A percentile compares a stretch with the other conserved stretches of the same genome.
Evolutionary conservation across 2,113 vertebrate genomes (phyloP).

Genomic region (Smithornis capensis): DNA sequence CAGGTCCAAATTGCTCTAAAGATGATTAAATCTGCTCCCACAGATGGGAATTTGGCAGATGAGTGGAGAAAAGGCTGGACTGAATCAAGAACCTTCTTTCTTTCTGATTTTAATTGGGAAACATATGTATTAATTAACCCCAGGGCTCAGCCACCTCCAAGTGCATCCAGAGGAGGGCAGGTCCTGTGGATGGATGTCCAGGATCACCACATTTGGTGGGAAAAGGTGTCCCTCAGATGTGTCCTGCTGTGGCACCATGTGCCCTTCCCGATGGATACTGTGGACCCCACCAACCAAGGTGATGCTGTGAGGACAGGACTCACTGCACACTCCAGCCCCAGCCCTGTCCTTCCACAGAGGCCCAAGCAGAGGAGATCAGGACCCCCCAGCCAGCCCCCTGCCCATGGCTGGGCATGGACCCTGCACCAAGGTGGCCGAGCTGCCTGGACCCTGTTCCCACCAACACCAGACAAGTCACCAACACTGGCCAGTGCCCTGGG

Average conservation of each 20-base stretch:
- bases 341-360: not conserved
- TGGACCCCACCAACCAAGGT: rapidly evolving
- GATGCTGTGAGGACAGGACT: rapidly evolving
- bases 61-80: not conserved
- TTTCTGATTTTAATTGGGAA: slow-evolving; percentile 48
- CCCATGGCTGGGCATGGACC: not conserved
- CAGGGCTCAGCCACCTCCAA: not conserved
- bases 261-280: rapidly evolving
- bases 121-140: slow-evolving; percentile 31
- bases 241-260: not conserved
- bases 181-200: not conserved
- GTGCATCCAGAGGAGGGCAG: not conserved
- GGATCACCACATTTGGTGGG: not conserved
- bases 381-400: not conserved
- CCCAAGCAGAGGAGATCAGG: not conserved
- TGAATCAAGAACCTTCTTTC: slow-evolving; percentile 14
- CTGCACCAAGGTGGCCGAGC: rapidly evolving
- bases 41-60: slow-evolving; percentile 25
- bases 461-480: not conserved
- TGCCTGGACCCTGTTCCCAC: not conserved
- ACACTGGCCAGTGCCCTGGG: not conserved
- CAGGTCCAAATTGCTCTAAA: not conserved
- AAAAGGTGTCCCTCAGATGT: not conserved
- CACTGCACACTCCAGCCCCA: not conserved
- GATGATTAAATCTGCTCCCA: slow-evolving; percentile 33